phyloP scores from a whole-genome alignment of 2,888 invertebrate genomes.

The Acrocyrtus sp. region DNA sequence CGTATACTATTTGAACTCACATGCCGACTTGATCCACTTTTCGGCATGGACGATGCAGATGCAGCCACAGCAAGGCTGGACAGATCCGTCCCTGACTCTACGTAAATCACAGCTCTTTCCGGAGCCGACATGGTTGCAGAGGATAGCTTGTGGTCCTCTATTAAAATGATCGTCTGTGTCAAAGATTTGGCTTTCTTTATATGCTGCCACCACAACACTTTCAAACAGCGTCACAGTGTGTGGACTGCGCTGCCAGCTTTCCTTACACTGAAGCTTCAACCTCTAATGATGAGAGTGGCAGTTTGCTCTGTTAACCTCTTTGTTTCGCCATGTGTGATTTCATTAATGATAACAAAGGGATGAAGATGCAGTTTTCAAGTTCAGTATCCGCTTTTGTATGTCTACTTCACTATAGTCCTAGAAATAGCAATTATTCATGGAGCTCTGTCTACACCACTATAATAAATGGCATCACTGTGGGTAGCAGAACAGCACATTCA shows the following conservation, averaged over 20 bases:
- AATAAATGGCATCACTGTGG: too few species aligned
- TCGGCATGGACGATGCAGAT: constrained; percentile 12
- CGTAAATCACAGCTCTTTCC: constrained; percentile 63
- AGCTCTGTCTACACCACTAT: too few species aligned
- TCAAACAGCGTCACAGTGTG: constrained; percentile 23
- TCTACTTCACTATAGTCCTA: neutral
- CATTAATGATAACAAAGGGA: constrained; percentile 1
- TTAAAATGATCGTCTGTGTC: too few species aligned
- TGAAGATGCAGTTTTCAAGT: constrained; percentile 42
- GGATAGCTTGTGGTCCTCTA: too few species aligned
- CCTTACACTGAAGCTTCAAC: neutral
- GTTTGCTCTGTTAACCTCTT: constrained; percentile 28
- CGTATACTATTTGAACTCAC: constrained; percentile 19
- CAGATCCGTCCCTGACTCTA: constrained; percentile 58
- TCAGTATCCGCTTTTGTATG: constrained; percentile 44
- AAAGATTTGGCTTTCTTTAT: neutral
- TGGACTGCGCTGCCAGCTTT: neutral
- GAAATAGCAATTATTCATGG: too few species aligned
- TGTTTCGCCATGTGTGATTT: constrained; percentile 10
- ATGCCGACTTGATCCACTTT: constrained; percentile 13
- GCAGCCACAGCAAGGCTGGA: constrained; percentile 48
- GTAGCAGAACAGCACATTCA: too few species aligned
- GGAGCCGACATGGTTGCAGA: constrained; percentile 58
- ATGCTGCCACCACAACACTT: neutral
- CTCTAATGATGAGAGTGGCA: constrained; percentile 5